Percentiles rank a stretch among this genome's conserved stretches.
phyloP scores from a whole-genome alignment of 2,113 vertebrate genomes.

The Myiopsitta monachus region DNA sequence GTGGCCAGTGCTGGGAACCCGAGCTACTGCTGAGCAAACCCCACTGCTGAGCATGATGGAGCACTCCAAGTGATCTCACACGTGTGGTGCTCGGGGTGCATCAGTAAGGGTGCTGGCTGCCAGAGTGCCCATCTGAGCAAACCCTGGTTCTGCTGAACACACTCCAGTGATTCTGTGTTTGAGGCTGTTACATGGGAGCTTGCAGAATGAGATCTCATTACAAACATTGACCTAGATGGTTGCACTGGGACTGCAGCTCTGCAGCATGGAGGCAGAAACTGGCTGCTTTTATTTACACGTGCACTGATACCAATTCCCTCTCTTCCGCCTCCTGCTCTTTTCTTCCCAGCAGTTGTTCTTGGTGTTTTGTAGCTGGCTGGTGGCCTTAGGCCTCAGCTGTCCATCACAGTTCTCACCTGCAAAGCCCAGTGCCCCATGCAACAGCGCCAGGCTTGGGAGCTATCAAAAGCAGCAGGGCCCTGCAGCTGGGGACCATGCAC shows the following conservation, averaged over 20 bases:
- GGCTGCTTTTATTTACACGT: background rate
- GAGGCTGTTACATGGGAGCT: background rate
- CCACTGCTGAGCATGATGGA: background rate
- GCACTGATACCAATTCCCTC: background rate
- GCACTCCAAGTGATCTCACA: background rate
- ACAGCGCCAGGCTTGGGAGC: background rate
- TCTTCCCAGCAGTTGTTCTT: background rate
- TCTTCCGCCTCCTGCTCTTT: background rate
- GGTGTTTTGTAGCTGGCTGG: background rate
- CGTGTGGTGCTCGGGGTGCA: fast-evolving
- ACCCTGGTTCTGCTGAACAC: fast-evolving
- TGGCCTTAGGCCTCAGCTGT: background rate
- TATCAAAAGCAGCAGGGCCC: background rate
- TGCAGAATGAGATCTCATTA: fast-evolving
- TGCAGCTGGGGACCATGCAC: background rate
- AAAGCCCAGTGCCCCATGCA: fast-evolving
- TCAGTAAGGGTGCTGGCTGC: background rate
- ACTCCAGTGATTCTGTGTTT: background rate
- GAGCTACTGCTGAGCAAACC: background rate
- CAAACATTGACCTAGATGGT: background rate
- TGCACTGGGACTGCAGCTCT: background rate
- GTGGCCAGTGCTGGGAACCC: fast-evolving
- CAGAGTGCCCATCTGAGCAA: background rate
- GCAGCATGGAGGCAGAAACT: background rate
- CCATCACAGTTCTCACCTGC: background rate